Evolutionary conservation across 53 echinoderm and acorn worm species (phyloP), one percentile per base, ranked within the genome.

Genomic region (Antedon mediterranea): DNA sequence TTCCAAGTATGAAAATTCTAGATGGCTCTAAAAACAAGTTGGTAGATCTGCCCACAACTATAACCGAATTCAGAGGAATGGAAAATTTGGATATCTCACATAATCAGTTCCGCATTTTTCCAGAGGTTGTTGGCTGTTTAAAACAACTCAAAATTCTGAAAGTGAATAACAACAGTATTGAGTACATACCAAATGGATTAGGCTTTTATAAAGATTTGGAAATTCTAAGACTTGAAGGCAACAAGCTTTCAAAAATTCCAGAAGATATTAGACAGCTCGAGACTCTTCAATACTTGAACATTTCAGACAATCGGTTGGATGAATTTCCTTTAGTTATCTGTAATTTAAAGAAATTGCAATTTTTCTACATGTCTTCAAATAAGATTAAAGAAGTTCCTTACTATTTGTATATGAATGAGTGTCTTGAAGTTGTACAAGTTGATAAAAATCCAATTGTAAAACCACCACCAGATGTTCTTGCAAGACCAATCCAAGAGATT

Each of bases 1-100:
- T 57, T 57, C 57, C 57, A 57, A 57, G 57, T 57, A 57, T 57
- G 57, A 57, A 57, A 57, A 57, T 57, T 57, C 57, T 57, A 57
- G 57, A 57, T 57, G 57, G 15, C 57, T 57, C 57, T 11, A 57
- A 57, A 57, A 57, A 57, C 23, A 57, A 57, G 23, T 26, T 57
- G 57, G 57, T 57, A 18, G 57, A 57, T 57, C 57, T 57, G 15
- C 57, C 57, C 9, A 26, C 7, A 6, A 57, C 15, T 23, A 18
- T 57, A 18, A 26, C 57, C 23, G 57, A 57, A 57, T 57, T 57
- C 23, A 8, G 11, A 57, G 57, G 57, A 57, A 57, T 57, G 57
- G 57, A 57, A 57, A 57, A 57, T 23, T 57, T 57, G 57, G 57
- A 57, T 57, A 57, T 57, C 57, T 57, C 57, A 23, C 57, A 57